Evolutionary conservation across 1,140 invertebrate genomes (phyloP), one percentile per base, ranked within the genome.

Genomic region (Dysdera silvatica): DNA sequence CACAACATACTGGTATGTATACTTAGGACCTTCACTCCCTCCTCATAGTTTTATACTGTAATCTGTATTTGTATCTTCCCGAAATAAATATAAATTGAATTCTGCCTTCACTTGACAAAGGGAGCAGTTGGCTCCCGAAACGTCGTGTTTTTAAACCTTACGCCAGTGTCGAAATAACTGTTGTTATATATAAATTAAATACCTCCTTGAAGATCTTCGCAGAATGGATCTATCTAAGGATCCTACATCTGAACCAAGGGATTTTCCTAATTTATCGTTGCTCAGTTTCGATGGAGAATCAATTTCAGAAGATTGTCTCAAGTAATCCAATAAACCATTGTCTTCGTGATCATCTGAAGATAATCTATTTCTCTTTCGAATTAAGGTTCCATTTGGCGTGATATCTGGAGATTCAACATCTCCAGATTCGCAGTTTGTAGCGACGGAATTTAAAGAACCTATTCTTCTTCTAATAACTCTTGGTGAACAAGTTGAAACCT

Each of bases 371-470:
- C 88, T 80, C 28, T 89, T 79, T 37, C 89, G 79, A 18, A 90
- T 79, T 10, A 93, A 77, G 61, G 88, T 92, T 18, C 91, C 89
- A 67, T 89, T 92, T 35, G 91, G 90, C 1, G 91, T 93, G 23
- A 91, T 84, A 72, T 93, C 89, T 86, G 70, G 5, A 73, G 45
- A 68, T 48, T 83, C 83, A 57, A 85, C 83, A 67, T 85, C 84
- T 32, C 33, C 37, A 64, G 41, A 63, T 26, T 55, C 64, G 16
- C 60, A 69, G 51, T 69, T 71, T n/a, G 43, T 33, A 24, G 53
- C 41, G 5, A 54, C 37, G 16, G 58, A 51, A 29, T 60, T 60
- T 4, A 54, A 63, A n/a, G 68, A 81, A 16, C 56, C 64, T 23
- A 65, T 65, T 31, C 64, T 53, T 77, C 8, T 83, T 84, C 43